Base-by-base conservation (phyloP, 2,888 invertebrate species). In the Thecophora atra region DNA sequence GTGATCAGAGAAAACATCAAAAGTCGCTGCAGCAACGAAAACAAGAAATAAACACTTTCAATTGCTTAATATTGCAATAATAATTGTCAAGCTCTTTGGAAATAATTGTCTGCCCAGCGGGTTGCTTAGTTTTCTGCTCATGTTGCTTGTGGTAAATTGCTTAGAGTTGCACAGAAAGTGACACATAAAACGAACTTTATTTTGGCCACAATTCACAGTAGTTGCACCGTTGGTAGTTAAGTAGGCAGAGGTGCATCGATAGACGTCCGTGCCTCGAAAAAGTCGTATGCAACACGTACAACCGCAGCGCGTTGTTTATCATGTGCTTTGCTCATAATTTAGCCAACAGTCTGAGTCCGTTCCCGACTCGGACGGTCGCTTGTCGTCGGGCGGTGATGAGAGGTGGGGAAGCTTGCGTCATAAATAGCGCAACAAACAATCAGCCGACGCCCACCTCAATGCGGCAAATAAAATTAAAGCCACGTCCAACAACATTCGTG, bases 101-200 rank as follows among this genome's bases (percentile, higher is more conserved):
- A 63, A 44, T 63, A 5, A 63, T 42, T 63, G 44, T 37, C 37
- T 21, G 37, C 17, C 21, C n/a, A 21, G n/a, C 19, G 42, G 63
- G 19, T 37, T 63, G 42, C 42, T 63, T 63, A 63, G 42, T 42
- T 63, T 63, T 63, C 63, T 63, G 63, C 63, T 63, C 63, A 63
- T 63, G 63, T 64, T 64, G 26, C 47, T 64, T 44, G 24, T 47
- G 24, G 47, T 11, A 64, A 26, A 19, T 6, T 44, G 28, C 28
- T 30, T 30, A 44, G 21, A 60, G 30, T 30, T 26, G 30, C 28
- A 30, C 19, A 60, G 37, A 63, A 63, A 37, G 21, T 19, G 37
- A 63, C 63, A 63, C 6, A 60, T 30, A n/a, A 64, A 62, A 24
- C 13, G 42, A 26, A 17, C 7, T 47, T 64, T 64, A 64, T 64